Evolutionary conservation across 2,113 vertebrate genomes (phyloP).

Genomic region (Urocitellus parryii): DNA sequence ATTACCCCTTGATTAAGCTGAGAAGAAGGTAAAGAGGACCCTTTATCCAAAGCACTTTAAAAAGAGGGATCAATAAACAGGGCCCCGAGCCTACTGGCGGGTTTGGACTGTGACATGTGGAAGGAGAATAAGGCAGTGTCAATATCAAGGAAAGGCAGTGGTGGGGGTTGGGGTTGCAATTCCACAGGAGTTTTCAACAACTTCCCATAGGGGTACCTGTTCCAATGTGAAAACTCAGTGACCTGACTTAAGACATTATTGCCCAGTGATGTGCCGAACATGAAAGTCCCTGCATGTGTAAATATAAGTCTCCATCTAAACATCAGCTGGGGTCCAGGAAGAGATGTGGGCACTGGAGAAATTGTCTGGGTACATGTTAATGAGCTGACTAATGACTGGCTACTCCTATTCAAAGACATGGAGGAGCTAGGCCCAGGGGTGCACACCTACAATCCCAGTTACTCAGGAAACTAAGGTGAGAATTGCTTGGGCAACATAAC

Average conservation of each 20-base stretch:
- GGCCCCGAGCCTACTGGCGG: not conserved
- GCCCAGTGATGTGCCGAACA: not conserved
- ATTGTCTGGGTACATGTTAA: not conserved
- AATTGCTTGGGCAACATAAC: not conserved
- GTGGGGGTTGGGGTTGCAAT: too few relatives aligned
- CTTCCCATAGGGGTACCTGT: not conserved
- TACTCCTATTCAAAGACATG: not conserved
- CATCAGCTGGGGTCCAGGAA: not conserved
- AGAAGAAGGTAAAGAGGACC: not conserved
- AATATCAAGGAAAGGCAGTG: not conserved
- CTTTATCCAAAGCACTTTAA: not conserved
- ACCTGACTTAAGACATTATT: not conserved
- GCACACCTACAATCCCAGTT: not conserved
- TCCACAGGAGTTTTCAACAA: not conserved
- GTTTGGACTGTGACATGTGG: not conserved
- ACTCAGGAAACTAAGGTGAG: not conserved
- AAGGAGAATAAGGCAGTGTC: not conserved
- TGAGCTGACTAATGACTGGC: not conserved
- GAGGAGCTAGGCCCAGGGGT: not conserved
- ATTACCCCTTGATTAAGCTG: not conserved
- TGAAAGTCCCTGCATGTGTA: not conserved
- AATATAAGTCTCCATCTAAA: not conserved
- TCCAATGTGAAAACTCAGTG: not conserved
- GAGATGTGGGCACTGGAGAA: not conserved
- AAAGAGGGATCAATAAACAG: not conserved